These are phyloP conservation scores for Penaeus japonicus DNA, from an alignment of 1,140 invertebrate genomes.

Conservation along the genomic window DNA sequence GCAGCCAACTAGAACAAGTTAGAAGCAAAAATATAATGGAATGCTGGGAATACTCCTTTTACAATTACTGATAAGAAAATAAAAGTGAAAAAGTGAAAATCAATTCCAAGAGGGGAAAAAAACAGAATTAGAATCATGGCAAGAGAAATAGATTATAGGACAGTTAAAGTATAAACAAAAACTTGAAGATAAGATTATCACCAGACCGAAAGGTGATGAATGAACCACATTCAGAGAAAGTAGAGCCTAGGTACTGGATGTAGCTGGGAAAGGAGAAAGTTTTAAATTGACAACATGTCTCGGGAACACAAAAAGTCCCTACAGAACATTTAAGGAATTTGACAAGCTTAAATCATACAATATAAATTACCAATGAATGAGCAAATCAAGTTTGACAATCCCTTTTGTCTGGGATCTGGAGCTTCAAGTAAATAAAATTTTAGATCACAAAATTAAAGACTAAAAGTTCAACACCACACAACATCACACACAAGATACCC, in stretches of 20 bases:
- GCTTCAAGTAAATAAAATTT: too few relatives aligned
- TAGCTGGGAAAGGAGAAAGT: too few relatives aligned
- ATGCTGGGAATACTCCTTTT: slow-evolving; percentile 24
- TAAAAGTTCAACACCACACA: background rate
- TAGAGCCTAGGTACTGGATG: too few relatives aligned
- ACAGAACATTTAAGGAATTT: too few relatives aligned
- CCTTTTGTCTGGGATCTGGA: background rate
- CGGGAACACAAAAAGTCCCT: background rate
- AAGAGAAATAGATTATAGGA: background rate
- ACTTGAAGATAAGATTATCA: too few relatives aligned
- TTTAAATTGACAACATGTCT: too few relatives aligned
- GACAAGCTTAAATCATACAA: too few relatives aligned
- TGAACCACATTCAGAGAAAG: too few relatives aligned
- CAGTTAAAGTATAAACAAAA: too few relatives aligned
- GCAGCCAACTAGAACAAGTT: slow-evolving; percentile 32
- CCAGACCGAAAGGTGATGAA: too few relatives aligned
- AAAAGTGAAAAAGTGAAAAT: background rate
- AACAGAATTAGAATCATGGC: background rate
- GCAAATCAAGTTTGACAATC: slow-evolving; percentile 1
- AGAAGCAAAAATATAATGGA: slow-evolving; percentile 44
- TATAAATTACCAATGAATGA: background rate
- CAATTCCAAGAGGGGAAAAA: background rate
- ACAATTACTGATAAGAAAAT: background rate
- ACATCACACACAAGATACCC: background rate
- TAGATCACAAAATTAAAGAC: too few relatives aligned